A percentile compares a stretch with the other conserved stretches of the same genome.
Evolutionary conservation across 2,797 vertebrate genomes (phyloP).

Genomic region (Pipistrellus pygmaeus): DNA sequence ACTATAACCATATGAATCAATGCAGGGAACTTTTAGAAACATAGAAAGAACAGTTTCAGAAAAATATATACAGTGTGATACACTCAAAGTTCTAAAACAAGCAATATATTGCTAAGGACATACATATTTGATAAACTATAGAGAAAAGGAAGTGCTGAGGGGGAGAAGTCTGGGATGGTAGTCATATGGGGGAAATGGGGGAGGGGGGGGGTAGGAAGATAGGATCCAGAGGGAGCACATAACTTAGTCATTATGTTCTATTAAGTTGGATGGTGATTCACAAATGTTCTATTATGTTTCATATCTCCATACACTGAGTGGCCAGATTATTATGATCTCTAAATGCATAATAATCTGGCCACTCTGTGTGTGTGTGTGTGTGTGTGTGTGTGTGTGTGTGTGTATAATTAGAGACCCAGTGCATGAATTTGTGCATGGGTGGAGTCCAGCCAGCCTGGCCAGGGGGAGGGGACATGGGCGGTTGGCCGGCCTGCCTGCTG

Average conservation of each 20-base stretch:
- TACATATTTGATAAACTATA: not conserved
- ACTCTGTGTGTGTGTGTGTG: too few relatives aligned
- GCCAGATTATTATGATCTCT: too few relatives aligned
- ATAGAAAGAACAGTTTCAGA: not conserved
- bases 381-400: too few relatives aligned
- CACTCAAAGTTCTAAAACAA: conserved; percentile 17
- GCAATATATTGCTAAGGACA: not conserved
- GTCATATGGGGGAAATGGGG: not conserved
- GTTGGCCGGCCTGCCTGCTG: too few relatives aligned
- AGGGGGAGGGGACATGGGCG: too few relatives aligned
- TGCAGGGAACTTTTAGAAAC: conserved; percentile 36
- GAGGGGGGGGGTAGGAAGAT: not conserved
- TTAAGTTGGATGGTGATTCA: not conserved
- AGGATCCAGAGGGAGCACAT: not conserved
- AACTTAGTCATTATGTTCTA: not conserved
- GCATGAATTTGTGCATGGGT: too few relatives aligned
- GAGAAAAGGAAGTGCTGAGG: not conserved
- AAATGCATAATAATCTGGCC: too few relatives aligned
- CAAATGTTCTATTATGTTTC: conserved; percentile 32
- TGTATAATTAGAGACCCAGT: too few relatives aligned
- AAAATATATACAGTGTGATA: not conserved
- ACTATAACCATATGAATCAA: not conserved
- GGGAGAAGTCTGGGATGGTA: not conserved
- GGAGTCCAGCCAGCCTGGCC: too few relatives aligned
- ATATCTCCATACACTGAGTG: not conserved